A percentile compares a stretch with the other conserved stretches of the same genome.
These are phyloP conservation scores for Panthera leo DNA, from an alignment of 2,113 vertebrate genomes.

Conservation along the genomic window DNA sequence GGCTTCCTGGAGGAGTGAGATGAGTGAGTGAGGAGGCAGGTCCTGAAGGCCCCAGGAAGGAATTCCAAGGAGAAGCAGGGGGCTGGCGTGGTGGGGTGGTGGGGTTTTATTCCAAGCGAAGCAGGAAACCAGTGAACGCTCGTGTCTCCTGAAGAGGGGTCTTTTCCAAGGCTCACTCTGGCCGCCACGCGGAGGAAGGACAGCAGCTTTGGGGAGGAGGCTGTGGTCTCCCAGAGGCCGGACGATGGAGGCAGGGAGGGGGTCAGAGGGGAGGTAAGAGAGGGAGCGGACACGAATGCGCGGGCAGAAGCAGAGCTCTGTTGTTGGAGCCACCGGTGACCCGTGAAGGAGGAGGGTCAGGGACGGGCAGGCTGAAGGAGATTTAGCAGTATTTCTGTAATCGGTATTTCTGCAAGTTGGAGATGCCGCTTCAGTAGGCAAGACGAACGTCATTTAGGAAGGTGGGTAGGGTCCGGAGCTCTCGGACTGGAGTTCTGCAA, in stretches of 20 bases:
- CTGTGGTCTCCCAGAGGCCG: background rate
- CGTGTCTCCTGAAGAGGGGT: background rate
- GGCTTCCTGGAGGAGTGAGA: background rate
- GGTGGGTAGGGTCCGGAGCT: background rate
- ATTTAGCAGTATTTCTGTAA: background rate
- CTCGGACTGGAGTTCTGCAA: background rate
- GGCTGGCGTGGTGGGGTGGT: no score
- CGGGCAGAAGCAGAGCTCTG: fast-evolving
- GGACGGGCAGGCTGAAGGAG: background rate
- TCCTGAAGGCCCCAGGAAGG: background rate
- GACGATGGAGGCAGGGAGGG: background rate
- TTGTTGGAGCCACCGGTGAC: background rate
- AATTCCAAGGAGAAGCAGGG: background rate
- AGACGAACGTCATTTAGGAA: background rate
- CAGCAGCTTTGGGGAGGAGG: background rate
- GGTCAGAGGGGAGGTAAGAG: fast-evolving
- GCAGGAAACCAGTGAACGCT: background rate
- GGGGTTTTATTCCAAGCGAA: background rate
- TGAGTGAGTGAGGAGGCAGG: background rate
- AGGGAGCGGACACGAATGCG: background rate
- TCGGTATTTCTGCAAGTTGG: background rate
- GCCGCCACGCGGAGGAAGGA: background rate
- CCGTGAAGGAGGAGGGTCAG: no score
- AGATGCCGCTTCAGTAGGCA: background rate
- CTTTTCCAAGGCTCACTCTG: background rate